Base-by-base conservation (phyloP, 2,888 invertebrate species). In the Scaptomyza flava region DNA sequence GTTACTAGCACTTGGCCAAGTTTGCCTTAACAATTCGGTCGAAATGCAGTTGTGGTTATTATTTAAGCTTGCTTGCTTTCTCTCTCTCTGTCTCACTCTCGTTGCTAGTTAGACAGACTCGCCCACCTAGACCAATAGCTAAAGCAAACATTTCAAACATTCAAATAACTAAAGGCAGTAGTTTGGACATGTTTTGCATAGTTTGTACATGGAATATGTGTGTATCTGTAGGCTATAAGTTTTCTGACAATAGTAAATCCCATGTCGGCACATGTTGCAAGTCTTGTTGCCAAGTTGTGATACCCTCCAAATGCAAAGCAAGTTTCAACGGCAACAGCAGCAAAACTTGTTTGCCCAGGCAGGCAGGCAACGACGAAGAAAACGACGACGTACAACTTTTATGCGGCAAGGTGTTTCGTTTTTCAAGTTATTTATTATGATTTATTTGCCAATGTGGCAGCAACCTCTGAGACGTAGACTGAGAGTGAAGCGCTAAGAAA, bases 401-500 rank as follows among this genome's bases (percentile, higher is more conserved):
- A 72, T 83, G 74, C 70, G 80, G 72, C 77, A 79, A 83, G 89
- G 89, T 89, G 85, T 89, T 89, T 84, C 83, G 80, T 75, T 86
- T 86, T 86, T 83, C 82, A 81, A 89, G 87, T 89, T 89, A 89
- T 89, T 89, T 89, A 89, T 89, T 89, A 89, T 89, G 89, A 89
- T 89, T 89, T 89, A 89, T 89, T 79, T 89, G 81, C 80, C 75
- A 83, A 83, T 83, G 82, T 83, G 86, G 86, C 72, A 71, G 71
- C 79, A 65, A 59, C 72, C 64, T 64, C 79, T 72, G 45, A 45
- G 63, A 62, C 57, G 60, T 53, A 50, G 63, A 52, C 64, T 11
- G 43, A 20, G 43, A 43, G 41, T 20, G 7, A 7, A 11, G 34
- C 34, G 60, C 47, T 34, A 41, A 41, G 46, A 38, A 23, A 31